A percentile compares a stretch with the other conserved stretches of the same genome.
phyloP scores from a whole-genome alignment of 2,888 invertebrate genomes.

The Brachyptera risi region DNA sequence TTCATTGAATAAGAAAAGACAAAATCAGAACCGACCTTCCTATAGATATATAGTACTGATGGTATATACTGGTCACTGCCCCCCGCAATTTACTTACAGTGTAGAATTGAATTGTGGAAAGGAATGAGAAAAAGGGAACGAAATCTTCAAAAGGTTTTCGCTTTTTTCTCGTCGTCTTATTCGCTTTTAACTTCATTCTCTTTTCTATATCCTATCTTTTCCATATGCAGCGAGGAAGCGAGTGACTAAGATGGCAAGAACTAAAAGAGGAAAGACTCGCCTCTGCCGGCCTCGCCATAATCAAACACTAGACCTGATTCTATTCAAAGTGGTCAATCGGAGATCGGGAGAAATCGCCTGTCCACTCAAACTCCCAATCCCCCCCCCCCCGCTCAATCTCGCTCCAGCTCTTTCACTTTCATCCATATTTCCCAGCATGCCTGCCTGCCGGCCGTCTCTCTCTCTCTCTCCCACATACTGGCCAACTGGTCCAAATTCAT shows the following conservation, averaged over 20 bases:
- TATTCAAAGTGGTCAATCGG: constrained; percentile 27
- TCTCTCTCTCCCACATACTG: no score
- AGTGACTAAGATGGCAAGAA: constrained; percentile 7
- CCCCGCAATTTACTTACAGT: constrained; percentile 32
- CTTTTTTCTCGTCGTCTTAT: no score
- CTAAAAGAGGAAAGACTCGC: background rate
- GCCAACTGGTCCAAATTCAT: no score
- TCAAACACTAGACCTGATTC: constrained; percentile 24
- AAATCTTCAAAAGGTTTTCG: constrained; percentile 31
- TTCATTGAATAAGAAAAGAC: constrained; percentile 33
- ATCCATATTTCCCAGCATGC: constrained; percentile 5
- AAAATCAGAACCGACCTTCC: constrained; percentile 29
- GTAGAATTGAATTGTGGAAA: constrained; percentile 31
- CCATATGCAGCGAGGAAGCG: constrained; percentile 29
- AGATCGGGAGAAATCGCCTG: constrained; percentile 10
- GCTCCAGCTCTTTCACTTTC: constrained; percentile 14
- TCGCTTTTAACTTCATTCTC: constrained; percentile 23
- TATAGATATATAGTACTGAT: constrained; percentile 1
- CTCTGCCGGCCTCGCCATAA: constrained; percentile 10
- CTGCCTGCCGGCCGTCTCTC: no score
- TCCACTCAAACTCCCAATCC: constrained; percentile 19
- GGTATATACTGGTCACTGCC: no score
- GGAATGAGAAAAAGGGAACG: constrained; percentile 27
- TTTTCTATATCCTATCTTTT: constrained; percentile 30
- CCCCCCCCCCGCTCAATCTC: constrained; percentile 5